phyloP scores from a whole-genome alignment of 2,888 invertebrate species.

The Drosophila niveifrons region DNA sequence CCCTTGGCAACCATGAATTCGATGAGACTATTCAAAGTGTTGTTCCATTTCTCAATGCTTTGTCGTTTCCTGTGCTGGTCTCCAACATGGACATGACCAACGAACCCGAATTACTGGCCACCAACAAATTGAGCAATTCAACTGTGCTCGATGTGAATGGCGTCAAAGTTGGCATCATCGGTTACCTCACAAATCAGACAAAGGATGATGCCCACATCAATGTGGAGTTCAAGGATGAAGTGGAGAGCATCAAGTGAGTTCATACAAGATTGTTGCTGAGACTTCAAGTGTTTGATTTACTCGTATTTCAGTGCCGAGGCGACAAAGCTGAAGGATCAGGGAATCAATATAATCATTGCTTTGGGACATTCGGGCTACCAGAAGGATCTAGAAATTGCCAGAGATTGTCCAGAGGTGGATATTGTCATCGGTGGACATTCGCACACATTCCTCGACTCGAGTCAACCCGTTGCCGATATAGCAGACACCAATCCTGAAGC shows the following conservation, averaged over 20 bases:
- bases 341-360: conserved; percentile 93
- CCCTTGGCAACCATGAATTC: conserved; percentile 97
- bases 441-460: conserved; percentile 95
- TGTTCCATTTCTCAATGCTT: conserved; percentile 90
- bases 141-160: conserved; percentile 88
- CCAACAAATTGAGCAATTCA: conserved; percentile 87
- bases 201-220: conserved; percentile 81
- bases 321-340: conserved; percentile 87
- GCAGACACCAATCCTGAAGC: conserved; percentile 60
- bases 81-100: conserved; percentile 90
- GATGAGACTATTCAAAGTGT: conserved; percentile 92
- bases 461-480: conserved; percentile 83
- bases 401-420: conserved; percentile 91
- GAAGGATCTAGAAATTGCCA: conserved; percentile 92
- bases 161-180: conserved; percentile 92
- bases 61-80: conserved; percentile 91
- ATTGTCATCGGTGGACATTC: conserved; percentile 96
- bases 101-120: conserved; percentile 87
- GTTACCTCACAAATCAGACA: conserved; percentile 94
- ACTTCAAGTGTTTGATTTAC: neutral
- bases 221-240: conserved; percentile 89
- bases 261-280: neutral
- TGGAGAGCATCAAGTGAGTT: conserved; percentile 87
- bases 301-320: conserved; percentile 87
- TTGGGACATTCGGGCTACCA: conserved; percentile 95